Conservation (phyloP, 2,113 vertebrate genomes). For the Archocentrus centrarchus region DNA sequence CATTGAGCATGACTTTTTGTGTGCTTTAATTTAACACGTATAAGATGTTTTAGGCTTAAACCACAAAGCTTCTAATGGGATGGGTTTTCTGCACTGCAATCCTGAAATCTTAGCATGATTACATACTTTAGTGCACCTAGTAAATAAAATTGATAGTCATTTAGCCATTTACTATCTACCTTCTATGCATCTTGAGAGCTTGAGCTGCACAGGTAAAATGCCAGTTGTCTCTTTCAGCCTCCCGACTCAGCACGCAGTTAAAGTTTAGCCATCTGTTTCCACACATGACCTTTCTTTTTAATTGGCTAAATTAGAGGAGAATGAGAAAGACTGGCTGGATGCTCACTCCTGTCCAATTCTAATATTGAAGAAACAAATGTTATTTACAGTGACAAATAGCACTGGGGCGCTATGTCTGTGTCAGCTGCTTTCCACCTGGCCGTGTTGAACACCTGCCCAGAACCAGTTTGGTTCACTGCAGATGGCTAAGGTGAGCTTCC, state of each 20-base stretch:
- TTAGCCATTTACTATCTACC: slow-evolving; percentile 27
- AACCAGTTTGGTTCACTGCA: slow-evolving; percentile 70
- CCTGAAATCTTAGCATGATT: slow-evolving; percentile 19
- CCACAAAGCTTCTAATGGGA: neutral
- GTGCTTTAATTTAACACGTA: slow-evolving; percentile 5
- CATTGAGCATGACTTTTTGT: neutral
- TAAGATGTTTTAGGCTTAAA: neutral
- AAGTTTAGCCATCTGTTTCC: slow-evolving; percentile 76
- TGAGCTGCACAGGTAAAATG: slow-evolving; percentile 60
- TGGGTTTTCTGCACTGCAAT: slow-evolving; percentile 7
- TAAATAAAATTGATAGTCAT: slow-evolving; percentile 30
- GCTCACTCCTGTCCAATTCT: slow-evolving; percentile 65
- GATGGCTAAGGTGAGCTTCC: slow-evolving; percentile 70
- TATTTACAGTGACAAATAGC: slow-evolving; percentile 76
- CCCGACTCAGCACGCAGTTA: slow-evolving; percentile 54
- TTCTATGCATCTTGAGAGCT: slow-evolving; percentile 28
- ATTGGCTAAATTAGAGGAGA: slow-evolving; percentile 75
- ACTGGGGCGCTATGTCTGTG: slow-evolving; percentile 45
- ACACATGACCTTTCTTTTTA: slow-evolving; percentile 80
- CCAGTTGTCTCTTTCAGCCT: slow-evolving; percentile 68
- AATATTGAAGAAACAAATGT: slow-evolving; percentile 72
- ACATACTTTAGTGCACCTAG: slow-evolving; percentile 10
- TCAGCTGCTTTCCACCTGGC: slow-evolving; percentile 80
- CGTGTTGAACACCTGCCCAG: slow-evolving; percentile 76
- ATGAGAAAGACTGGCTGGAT: slow-evolving; percentile 67